phyloP scores from a whole-genome alignment of 2,113 vertebrate genomes.

The Pantherophis guttatus region DNA sequence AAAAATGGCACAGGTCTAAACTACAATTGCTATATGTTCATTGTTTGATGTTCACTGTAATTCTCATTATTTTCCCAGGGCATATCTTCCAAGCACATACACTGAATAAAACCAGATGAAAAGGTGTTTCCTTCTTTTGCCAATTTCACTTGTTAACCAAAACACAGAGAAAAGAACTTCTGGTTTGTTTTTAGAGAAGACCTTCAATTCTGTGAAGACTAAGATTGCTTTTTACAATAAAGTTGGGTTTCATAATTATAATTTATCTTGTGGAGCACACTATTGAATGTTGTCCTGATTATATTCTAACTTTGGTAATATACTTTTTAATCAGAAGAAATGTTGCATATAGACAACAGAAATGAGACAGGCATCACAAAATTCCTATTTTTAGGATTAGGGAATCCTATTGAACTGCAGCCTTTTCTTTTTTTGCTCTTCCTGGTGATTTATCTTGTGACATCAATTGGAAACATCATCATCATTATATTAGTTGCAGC shows the following conservation, averaged over 20 bases:
- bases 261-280: background rate
- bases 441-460: background rate
- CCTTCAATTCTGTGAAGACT: background rate
- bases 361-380: background rate
- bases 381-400: background rate
- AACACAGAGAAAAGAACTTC: background rate
- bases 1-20: background rate
- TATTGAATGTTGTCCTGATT: background rate
- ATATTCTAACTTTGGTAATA: background rate
- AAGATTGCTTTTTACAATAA: background rate
- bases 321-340: background rate
- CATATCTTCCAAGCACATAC: background rate
- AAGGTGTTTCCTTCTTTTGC: background rate
- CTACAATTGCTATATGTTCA: background rate
- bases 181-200: background rate
- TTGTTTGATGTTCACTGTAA: background rate
- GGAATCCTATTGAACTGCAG: background rate
- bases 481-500: background rate
- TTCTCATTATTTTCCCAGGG: background rate
- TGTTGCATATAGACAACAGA: background rate
- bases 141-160: background rate
- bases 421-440: background rate
- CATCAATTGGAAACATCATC: background rate
- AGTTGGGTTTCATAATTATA: background rate
- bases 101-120: background rate